These are phyloP conservation scores for Grallaria varia DNA, from an alignment of 2,113 vertebrate species.

Conservation along the genomic window DNA sequence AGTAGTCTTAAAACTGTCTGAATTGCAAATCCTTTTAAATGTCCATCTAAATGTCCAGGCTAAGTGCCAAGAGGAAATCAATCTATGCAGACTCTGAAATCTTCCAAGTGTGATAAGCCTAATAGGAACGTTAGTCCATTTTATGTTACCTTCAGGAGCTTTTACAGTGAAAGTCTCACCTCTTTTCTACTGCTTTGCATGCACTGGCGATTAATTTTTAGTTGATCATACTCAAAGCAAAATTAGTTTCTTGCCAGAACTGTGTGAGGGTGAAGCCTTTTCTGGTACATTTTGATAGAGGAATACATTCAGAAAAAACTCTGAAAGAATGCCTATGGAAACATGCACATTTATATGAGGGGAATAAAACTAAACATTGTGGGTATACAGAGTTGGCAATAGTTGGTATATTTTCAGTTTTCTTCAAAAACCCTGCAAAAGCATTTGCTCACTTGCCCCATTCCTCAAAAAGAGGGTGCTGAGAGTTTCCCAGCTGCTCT, in stretches of 20 bases:
- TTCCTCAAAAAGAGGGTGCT: background rate
- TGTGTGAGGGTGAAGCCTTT: background rate
- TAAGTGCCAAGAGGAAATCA: conserved; percentile 25
- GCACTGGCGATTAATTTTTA: background rate
- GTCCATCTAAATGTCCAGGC: background rate
- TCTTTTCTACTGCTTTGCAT: background rate
- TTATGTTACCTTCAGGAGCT: conserved; percentile 32
- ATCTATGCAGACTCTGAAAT: conserved; percentile 9
- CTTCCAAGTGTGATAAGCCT: conserved; percentile 16
- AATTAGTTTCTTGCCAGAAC: background rate
- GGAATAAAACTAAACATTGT: background rate
- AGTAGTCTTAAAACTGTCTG: background rate
- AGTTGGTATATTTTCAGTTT: background rate
- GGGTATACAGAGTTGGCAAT: too few relatives aligned
- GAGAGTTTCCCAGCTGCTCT: background rate
- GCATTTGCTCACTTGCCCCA: fast-evolving
- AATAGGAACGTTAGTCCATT: conserved; percentile 26
- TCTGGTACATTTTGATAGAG: background rate
- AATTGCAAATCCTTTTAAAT: background rate
- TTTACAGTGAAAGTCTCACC: background rate
- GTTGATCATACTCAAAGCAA: background rate
- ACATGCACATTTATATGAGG: background rate
- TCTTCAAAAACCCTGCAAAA: background rate
- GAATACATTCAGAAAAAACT: background rate
- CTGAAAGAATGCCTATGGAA: background rate